phyloP scores from a whole-genome alignment of 2,113 vertebrate genomes.

The Austrofundulus limnaeus region DNA sequence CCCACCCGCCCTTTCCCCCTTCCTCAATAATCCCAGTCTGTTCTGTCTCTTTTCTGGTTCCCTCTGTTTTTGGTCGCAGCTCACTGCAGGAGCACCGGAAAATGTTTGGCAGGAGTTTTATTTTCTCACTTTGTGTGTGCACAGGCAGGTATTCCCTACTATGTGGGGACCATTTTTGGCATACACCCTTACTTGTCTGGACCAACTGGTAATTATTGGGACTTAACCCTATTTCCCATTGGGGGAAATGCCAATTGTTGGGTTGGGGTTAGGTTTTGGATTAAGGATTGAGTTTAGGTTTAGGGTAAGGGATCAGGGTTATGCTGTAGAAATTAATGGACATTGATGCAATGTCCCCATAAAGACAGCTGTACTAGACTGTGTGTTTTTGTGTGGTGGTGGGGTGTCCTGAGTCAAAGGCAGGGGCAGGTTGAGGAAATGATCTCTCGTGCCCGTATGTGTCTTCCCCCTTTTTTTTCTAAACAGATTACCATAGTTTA shows the following conservation, averaged over 20 bases:
- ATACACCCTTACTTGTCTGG: too few relatives aligned
- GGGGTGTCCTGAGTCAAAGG: slow-evolving; percentile 24
- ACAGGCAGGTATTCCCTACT: too few relatives aligned
- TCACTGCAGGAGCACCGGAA: slow-evolving; percentile 27
- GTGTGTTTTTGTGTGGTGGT: slow-evolving; percentile 21
- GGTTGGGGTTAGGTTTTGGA: too few relatives aligned
- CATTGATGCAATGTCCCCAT: too few relatives aligned
- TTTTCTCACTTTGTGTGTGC: slow-evolving; percentile 9
- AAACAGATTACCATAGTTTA: slow-evolving; percentile 54
- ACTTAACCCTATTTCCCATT: too few relatives aligned
- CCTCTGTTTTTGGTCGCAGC: slow-evolving; percentile 42
- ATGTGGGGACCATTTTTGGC: too few relatives aligned
- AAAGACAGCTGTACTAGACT: too few relatives aligned
- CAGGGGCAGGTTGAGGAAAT: slow-evolving; percentile 45
- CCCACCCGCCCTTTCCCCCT: slow-evolving; percentile 12
- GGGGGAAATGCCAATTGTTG: too few relatives aligned
- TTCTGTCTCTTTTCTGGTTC: slow-evolving; percentile 46
- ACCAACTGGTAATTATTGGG: too few relatives aligned
- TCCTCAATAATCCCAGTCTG: slow-evolving; percentile 31
- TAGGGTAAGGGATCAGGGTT: too few relatives aligned
- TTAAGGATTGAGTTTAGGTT: too few relatives aligned
- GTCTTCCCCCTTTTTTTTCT: slow-evolving; percentile 52
- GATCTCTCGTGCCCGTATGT: slow-evolving; percentile 53
- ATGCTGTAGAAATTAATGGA: too few relatives aligned
- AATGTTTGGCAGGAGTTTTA: background rate